Evolutionary conservation across 2,888 invertebrate genomes (phyloP).

Genomic region (Epicampocera succincta): DNA sequence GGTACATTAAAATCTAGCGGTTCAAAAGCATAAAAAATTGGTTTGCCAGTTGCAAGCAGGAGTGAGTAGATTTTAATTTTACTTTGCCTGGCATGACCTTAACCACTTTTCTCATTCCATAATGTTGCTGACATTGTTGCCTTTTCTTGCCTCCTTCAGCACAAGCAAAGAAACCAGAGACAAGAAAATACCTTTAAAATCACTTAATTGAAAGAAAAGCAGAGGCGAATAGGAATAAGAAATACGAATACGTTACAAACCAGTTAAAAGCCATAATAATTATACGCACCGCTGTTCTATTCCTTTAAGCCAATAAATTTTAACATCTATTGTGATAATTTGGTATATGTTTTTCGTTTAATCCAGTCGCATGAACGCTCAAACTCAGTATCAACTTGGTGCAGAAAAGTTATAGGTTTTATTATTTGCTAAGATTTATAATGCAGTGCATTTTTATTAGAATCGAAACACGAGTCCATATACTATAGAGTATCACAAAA

Average conservation of each 20-base stretch:
- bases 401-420: background rate
- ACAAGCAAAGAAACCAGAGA: background rate
- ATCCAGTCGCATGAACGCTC: background rate
- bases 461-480: conserved; percentile 15
- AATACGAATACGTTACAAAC: conserved; percentile 30
- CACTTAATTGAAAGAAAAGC: conserved; percentile 21
- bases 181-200: conserved; percentile 20
- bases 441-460: conserved; percentile 12
- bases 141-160: conserved; percentile 14
- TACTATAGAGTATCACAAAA: conserved; percentile 1
- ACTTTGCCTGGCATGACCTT: conserved; percentile 52
- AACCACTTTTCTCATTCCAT: conserved; percentile 34
- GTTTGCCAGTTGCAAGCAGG: conserved; percentile 34
- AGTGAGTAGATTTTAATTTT: conserved; percentile 15
- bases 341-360: background rate
- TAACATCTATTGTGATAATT: conserved; percentile 7
- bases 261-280: conserved; percentile 12
- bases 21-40: conserved; percentile 7
- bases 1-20: background rate
- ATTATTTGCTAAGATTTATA: conserved; percentile 17
- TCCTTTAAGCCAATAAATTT: conserved; percentile 30
- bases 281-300: conserved; percentile 55
- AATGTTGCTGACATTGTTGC: conserved; percentile 42
- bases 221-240: background rate
- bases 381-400: conserved; percentile 10